Conservation (phyloP, 2,113 vertebrate species). For the Brachypodius melanocephalos region DNA sequence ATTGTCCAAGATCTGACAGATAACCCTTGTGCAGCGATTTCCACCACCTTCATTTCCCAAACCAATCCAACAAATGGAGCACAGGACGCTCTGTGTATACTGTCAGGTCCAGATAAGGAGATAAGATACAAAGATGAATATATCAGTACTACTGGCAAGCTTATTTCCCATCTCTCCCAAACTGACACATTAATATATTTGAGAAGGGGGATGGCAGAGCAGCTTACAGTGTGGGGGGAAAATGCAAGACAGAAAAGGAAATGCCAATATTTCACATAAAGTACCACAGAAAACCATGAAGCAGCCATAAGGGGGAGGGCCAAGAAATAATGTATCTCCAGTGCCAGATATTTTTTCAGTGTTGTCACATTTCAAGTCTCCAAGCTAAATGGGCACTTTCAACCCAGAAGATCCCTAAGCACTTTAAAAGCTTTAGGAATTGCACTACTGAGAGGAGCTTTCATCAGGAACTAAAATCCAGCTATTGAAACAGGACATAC, state of each 20-base stretch:
- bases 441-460: not conserved
- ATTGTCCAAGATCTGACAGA: not conserved
- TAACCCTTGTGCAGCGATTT: not conserved
- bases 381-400: not conserved
- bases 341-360: not conserved
- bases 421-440: not conserved
- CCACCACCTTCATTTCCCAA: not conserved
- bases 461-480: not conserved
- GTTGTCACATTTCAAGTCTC: not conserved
- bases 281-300: not conserved
- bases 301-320: not conserved
- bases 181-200: not conserved
- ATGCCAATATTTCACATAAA: not conserved
- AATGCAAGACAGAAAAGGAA: not conserved
- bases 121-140: not conserved
- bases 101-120: not conserved
- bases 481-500: not conserved
- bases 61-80: not conserved
- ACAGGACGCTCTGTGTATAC: rapidly evolving
- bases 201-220: not conserved
- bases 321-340: not conserved
- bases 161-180: not conserved
- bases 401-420: not conserved
- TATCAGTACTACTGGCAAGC: not conserved
- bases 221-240: not conserved